phyloP scores from a whole-genome alignment of 2,797 vertebrate species.

The Euthynnus affinis region DNA sequence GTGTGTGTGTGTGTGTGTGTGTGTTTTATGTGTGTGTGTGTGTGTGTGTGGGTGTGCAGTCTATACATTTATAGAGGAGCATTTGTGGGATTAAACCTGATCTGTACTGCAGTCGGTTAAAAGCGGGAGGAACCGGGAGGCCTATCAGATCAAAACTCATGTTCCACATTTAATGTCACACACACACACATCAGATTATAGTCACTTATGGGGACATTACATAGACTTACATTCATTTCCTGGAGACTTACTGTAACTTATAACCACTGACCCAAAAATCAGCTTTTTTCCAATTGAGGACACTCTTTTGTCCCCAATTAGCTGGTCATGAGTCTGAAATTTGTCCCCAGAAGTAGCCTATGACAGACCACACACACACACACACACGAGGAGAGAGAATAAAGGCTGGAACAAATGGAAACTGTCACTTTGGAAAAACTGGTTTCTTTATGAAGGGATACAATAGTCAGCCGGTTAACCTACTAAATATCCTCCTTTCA shows the following conservation, averaged over 20 bases:
- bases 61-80: no score
- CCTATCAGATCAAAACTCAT: neutral
- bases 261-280: no score
- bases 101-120: neutral
- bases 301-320: no score
- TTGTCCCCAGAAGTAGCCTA: no score
- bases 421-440: constrained; percentile 7
- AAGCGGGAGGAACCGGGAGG: neutral
- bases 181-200: neutral
- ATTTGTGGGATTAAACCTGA: constrained; percentile 1
- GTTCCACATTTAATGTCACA: constrained; percentile 2
- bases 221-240: no score
- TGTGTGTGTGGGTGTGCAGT: neutral
- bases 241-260: no score
- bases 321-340: no score
- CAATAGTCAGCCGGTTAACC: neutral
- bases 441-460: constrained; percentile 13
- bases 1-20: neutral
- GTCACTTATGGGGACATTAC: no score
- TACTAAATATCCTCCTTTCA: neutral
- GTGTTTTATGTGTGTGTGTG: neutral
- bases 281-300: no score
- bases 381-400: no score
- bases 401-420: no score
- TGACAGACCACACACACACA: no score